phyloP scores from a whole-genome alignment of 2,113 vertebrate species.

The Lepisosteus osseus region DNA sequence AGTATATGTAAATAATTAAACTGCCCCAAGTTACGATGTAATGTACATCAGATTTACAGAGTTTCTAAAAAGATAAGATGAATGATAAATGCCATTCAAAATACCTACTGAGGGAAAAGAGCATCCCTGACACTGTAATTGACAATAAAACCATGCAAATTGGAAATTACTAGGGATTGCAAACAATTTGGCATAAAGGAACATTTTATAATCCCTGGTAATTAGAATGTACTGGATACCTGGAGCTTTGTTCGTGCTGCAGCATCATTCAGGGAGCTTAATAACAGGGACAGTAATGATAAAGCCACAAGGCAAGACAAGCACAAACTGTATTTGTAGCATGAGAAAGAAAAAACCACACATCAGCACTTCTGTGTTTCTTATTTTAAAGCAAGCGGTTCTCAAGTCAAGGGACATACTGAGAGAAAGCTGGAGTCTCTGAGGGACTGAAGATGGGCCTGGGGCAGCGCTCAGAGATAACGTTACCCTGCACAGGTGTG shows the following conservation, averaged over 20 bases:
- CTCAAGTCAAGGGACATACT: too few relatives aligned
- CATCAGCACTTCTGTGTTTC: too few relatives aligned
- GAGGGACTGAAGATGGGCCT: too few relatives aligned
- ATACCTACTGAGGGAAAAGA: slow-evolving; percentile 19
- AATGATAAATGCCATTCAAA: slow-evolving; percentile 33
- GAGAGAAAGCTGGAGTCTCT: too few relatives aligned
- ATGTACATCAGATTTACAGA: too few relatives aligned
- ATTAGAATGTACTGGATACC: slow-evolving; percentile 57
- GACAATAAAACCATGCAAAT: slow-evolving; percentile 47
- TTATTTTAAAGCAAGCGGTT: too few relatives aligned
- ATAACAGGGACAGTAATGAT: slow-evolving; percentile 43
- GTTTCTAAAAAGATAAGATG: too few relatives aligned
- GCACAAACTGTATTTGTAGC: background rate
- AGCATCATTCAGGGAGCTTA: slow-evolving; percentile 44
- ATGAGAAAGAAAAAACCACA: too few relatives aligned
- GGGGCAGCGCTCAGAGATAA: too few relatives aligned
- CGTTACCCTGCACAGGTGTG: too few relatives aligned
- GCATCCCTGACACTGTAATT: slow-evolving; percentile 41
- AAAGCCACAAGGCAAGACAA: slow-evolving; percentile 25
- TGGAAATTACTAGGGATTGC: slow-evolving; percentile 47
- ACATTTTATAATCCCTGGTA: slow-evolving; percentile 55
- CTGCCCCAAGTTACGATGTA: slow-evolving; percentile 22
- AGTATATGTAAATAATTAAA: background rate
- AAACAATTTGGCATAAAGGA: slow-evolving; percentile 36
- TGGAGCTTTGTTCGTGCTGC: slow-evolving; percentile 43